A percentile compares a stretch with the other conserved stretches of the same genome.
phyloP scores from a whole-genome alignment of 2,797 vertebrate species.

The Uromys caudimaculatus region DNA sequence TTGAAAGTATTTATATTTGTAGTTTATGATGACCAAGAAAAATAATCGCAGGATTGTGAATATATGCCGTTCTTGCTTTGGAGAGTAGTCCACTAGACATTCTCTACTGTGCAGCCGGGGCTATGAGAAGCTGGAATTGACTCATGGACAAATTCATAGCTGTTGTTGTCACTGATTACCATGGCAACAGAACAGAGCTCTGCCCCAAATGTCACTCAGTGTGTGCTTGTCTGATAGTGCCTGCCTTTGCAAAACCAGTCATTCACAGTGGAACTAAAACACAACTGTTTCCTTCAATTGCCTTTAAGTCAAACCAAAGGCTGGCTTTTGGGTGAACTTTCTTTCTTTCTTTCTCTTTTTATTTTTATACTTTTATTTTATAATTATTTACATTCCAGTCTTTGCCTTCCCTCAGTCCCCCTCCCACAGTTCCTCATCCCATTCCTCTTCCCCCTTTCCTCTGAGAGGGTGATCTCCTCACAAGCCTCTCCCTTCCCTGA shows the following conservation, averaged over 20 bases:
- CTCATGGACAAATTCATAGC: background rate
- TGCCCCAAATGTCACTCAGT: background rate
- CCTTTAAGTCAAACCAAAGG: background rate
- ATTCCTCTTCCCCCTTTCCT: background rate
- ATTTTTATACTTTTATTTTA: background rate
- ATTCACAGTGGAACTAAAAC: background rate
- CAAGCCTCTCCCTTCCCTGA: background rate
- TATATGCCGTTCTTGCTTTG: background rate
- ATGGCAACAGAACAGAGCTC: background rate
- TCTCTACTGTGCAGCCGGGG: background rate
- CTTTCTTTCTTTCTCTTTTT: background rate
- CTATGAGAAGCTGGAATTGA: background rate
- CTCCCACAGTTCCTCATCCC: background rate
- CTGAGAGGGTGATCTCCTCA: background rate
- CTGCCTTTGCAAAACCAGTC: background rate
- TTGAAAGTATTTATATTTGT: constrained; percentile 44
- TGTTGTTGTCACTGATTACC: background rate
- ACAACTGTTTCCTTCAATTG: background rate
- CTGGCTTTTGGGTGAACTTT: background rate
- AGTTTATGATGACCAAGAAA: constrained; percentile 14
- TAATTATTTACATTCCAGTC: background rate
- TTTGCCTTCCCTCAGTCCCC: background rate
- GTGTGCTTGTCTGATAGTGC: background rate
- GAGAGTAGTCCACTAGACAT: background rate
- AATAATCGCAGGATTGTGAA: background rate